Evolutionary conservation across 2,888 invertebrate genomes (phyloP).

Genomic region (Colletes collaris): DNA sequence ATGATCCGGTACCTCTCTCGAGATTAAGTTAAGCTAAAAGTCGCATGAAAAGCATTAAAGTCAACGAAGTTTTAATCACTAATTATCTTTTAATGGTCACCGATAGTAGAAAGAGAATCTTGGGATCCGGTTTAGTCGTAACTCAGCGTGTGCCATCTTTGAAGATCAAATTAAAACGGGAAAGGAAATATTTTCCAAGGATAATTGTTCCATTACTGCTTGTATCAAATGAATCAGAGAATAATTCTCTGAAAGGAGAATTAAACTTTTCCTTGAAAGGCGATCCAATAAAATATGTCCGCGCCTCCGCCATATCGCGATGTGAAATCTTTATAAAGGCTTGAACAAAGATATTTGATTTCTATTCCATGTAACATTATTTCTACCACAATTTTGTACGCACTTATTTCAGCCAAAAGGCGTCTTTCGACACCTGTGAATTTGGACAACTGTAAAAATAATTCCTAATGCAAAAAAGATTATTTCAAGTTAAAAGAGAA

Average conservation of each 20-base stretch:
- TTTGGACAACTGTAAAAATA: too few relatives aligned
- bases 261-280: not conserved
- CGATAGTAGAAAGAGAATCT: not conserved
- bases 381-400: too few relatives aligned
- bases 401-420: too few relatives aligned
- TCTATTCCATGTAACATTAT: too few relatives aligned
- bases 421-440: too few relatives aligned
- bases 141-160: not conserved
- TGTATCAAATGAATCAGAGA: not conserved
- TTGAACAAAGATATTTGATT: too few relatives aligned
- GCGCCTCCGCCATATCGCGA: not conserved
- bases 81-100: constrained; percentile 32
- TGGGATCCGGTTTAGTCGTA: not conserved
- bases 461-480: too few relatives aligned
- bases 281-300: not conserved
- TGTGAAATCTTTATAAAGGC: not conserved
- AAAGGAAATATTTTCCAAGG: not conserved
- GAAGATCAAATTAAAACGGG: constrained; percentile 6
- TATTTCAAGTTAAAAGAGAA: too few relatives aligned
- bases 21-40: constrained; percentile 20
- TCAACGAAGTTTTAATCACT: constrained; percentile 33
- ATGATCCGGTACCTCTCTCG: not conserved
- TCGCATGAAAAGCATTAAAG: not conserved
- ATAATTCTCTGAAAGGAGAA: not conserved
- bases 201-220: not conserved